Conservation (phyloP, 2,888 invertebrate species). For the Mimachlamys varia region DNA sequence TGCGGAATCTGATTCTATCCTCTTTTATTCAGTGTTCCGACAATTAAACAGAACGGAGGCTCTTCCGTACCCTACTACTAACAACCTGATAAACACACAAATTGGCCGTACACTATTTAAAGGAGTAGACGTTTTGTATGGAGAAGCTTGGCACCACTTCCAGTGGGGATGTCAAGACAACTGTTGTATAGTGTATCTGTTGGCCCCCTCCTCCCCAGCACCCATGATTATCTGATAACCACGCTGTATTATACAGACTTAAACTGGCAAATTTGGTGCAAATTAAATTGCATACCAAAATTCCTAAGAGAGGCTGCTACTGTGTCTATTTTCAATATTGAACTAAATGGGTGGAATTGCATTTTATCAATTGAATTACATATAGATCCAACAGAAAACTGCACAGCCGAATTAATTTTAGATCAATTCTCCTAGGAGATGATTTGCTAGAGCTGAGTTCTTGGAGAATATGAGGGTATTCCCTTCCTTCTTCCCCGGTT, state of each 20-base stretch:
- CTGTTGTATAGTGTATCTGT: slow-evolving; percentile 1
- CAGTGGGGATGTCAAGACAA: background rate
- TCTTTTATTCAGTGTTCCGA: background rate
- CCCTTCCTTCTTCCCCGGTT: background rate
- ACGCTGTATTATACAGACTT: background rate
- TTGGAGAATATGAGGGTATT: background rate
- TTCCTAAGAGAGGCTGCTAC: background rate
- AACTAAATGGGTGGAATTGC: slow-evolving; percentile 1
- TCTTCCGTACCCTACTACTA: background rate
- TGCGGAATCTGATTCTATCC: background rate
- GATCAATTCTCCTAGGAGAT: background rate
- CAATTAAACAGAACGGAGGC: background rate
- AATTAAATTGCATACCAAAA: slow-evolving; percentile 26
- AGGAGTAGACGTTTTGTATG: background rate
- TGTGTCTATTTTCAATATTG: background rate
- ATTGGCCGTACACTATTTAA: background rate
- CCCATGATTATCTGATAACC: slow-evolving; percentile 12
- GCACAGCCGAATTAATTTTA: slow-evolving; percentile 5
- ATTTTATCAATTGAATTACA: background rate
- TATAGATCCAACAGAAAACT: background rate
- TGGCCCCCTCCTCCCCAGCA: background rate
- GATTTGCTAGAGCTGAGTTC: background rate
- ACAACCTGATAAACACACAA: slow-evolving; percentile 17
- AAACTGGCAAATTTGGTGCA: slow-evolving; percentile 6
- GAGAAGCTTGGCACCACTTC: slow-evolving; percentile 28